Percentiles rank a stretch among this genome's conserved stretches.
These are phyloP conservation scores for Selene dorsalis DNA, from an alignment of 2,797 vertebrate species.

Conservation along the genomic window DNA sequence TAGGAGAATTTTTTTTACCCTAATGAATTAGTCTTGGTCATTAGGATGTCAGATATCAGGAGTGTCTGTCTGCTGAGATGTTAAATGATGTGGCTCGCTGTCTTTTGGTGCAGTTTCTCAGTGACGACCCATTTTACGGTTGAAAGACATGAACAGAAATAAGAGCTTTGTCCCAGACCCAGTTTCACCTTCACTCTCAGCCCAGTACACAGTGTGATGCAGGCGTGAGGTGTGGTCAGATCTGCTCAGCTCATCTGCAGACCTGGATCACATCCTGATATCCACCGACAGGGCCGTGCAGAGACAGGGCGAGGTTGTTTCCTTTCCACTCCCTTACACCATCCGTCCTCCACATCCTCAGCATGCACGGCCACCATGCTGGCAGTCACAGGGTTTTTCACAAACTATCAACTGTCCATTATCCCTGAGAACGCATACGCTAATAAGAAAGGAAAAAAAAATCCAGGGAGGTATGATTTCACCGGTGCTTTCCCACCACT, in stretches of 20 bases:
- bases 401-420: constrained; percentile 71
- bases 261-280: constrained; percentile 81
- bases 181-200: constrained; percentile 4
- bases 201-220: constrained; percentile 34
- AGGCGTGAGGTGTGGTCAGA: constrained; percentile 63
- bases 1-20: neutral
- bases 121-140: neutral
- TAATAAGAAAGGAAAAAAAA: constrained; percentile 37
- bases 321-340: constrained; percentile 43
- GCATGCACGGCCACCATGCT: constrained; percentile 67
- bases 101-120: neutral
- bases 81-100: neutral
- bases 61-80: neutral
- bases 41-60: neutral
- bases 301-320: constrained; percentile 66
- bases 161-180: neutral
- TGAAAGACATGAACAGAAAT: neutral
- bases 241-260: constrained; percentile 70
- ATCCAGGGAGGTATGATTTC: constrained; percentile 51
- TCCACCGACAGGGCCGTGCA: constrained; percentile 55
- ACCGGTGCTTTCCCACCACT: constrained; percentile 43
- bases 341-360: constrained; percentile 60
- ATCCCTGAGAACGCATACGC: constrained; percentile 39
- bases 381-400: constrained; percentile 66
- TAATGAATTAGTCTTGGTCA: neutral